Percentiles rank a stretch among this genome's conserved stretches.
Evolutionary conservation across 2,888 invertebrate species (phyloP).

Genomic region (Teleiodes luculella): DNA sequence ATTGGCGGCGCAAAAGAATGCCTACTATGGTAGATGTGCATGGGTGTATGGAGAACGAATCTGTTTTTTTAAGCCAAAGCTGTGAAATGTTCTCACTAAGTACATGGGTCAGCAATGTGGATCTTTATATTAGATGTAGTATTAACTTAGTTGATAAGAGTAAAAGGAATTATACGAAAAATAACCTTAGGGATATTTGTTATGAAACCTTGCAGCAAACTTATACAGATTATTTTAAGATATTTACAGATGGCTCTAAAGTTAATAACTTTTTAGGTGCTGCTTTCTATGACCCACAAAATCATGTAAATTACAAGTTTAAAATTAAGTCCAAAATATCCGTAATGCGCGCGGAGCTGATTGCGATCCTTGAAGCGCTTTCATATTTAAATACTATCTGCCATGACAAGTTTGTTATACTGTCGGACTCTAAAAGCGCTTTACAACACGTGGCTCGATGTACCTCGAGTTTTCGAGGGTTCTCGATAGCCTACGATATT

Average conservation of each 20-base stretch:
- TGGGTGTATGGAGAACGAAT: neutral
- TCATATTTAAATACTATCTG: slow-evolving; percentile 9
- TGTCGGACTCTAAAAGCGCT: slow-evolving; percentile 21
- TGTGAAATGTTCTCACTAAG: neutral
- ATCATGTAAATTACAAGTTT: neutral
- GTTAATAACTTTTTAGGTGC: neutral
- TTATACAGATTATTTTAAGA: neutral
- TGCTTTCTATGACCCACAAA: neutral
- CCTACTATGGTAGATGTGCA: neutral
- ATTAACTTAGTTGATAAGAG: neutral
- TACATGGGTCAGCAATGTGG: too few relatives aligned
- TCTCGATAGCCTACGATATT: slow-evolving; percentile 22
- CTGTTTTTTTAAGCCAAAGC: neutral
- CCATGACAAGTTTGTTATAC: slow-evolving; percentile 18
- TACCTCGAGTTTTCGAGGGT: slow-evolving; percentile 18
- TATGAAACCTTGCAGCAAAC: neutral
- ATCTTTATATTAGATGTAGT: neutral
- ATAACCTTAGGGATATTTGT: neutral
- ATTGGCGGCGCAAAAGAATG: neutral
- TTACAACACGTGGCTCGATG: slow-evolving; percentile 22
- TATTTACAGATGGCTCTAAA: neutral
- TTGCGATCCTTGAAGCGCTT: slow-evolving; percentile 18
- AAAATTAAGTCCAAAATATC: neutral
- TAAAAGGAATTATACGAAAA: neutral
- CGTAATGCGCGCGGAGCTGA: neutral